A percentile compares a stretch with the other conserved stretches of the same genome.
phyloP scores from a whole-genome alignment of 2,113 vertebrate species.

The Falcunculus frontatus region DNA sequence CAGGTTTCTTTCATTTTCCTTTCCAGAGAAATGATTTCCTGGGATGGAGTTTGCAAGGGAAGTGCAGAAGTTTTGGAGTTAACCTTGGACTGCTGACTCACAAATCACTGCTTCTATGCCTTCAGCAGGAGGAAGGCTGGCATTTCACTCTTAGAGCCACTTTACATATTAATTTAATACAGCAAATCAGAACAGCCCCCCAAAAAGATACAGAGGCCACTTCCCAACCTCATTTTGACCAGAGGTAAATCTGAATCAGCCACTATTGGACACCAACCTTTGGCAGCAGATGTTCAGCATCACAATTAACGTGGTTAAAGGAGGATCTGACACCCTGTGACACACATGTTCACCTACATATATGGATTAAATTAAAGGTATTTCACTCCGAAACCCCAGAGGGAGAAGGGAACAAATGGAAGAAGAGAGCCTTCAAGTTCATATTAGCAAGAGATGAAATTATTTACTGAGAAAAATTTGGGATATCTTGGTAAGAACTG shows the following conservation, averaged over 20 bases:
- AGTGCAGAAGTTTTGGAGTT: neutral
- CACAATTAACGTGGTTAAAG: neutral
- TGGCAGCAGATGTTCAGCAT: neutral
- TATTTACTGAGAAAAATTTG: neutral
- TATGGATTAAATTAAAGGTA: neutral
- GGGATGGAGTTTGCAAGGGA: neutral
- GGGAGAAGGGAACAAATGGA: neutral
- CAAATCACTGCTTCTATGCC: neutral
- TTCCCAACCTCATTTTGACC: neutral
- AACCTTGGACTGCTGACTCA: slow-evolving; percentile 15
- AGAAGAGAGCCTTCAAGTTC: neutral
- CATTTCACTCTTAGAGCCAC: neutral
- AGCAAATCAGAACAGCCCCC: neutral
- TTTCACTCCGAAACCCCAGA: neutral
- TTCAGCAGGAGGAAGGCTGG: neutral
- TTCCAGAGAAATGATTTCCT: neutral
- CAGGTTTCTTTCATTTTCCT: neutral
- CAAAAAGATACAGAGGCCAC: neutral
- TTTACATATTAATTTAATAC: neutral
- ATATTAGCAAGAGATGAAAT: neutral
- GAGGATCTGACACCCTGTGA: neutral
- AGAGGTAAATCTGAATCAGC: neutral
- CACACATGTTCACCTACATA: neutral
- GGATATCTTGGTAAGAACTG: neutral
- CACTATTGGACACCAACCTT: neutral